Base-by-base conservation (phyloP, 1,140 invertebrate species). In the Saccostrea cuccullata region DNA sequence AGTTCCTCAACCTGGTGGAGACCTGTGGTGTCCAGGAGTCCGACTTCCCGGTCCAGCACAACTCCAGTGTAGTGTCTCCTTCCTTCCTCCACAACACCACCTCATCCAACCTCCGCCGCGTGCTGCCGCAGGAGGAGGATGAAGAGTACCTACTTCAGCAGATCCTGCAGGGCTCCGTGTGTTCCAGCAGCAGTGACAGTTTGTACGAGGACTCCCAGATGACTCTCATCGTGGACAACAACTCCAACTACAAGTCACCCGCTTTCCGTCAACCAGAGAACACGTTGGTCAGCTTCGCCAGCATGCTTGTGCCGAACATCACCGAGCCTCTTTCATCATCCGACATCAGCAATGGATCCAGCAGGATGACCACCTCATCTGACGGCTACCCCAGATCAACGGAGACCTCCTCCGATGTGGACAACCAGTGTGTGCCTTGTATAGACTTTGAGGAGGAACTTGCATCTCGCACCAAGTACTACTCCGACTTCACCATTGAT, bases 401-500 rank as follows among this genome's bases (percentile, higher is more conserved):
- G 23, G 90, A 91, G 23, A 90, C 89, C 20, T 85, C 89, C 2
- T 88, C 89, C 15, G 86, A 91, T 12, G 89, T 91, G 17, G 91
- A 92, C 90, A 91, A 91, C 86, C 91, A 92, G 85, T 90, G 91
- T 85, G 91, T 93, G 6, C 93, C 92, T 47, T 93, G 92, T 84
- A 87, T 89, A 23, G 89, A 90, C 88, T 90, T 92, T 36, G 90
- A 93, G 88, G 91, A 93, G 84, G 93, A 93, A 23, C 90, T 92
- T n/a, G 85, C 91, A 85, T 92, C 92, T n/a, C 90, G 93, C 30
- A 89, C 92, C 26, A 87, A 92, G 85, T 93, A 93, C 84, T 93
- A 93, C 82, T 92, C 90, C 55, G 92, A 93, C 87, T 93, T 93
- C 85, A 93, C 93, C 40, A 85, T 92, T 13, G 92, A 93, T 85